These are phyloP conservation scores for Seriola aureovittata DNA, from an alignment of 2,113 vertebrate species.

Conservation along the genomic window DNA sequence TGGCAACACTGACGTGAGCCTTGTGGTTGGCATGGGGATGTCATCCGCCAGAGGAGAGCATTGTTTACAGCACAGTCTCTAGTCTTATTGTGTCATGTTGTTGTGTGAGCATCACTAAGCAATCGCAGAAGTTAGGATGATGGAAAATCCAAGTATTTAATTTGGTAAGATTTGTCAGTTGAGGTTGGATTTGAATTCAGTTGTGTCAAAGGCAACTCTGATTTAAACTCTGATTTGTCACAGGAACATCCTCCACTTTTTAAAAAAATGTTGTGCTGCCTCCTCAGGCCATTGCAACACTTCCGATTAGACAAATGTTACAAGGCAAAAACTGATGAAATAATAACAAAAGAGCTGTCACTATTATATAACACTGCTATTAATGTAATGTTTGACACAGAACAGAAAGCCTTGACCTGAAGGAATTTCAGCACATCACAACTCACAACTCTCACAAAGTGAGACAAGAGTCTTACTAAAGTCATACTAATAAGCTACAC, in stretches of 20 bases:
- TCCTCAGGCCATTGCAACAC: conserved; percentile 6
- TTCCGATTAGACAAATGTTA: not conserved
- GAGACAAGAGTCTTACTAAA: not conserved
- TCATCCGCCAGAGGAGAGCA: not conserved
- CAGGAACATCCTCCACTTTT: not conserved
- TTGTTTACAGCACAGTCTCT: conserved; percentile 6
- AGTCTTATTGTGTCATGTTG: not conserved
- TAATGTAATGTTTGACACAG: conserved; percentile 10
- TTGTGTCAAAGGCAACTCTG: too few relatives aligned
- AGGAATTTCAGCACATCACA: conserved; percentile 15
- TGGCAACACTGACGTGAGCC: conserved; percentile 14
- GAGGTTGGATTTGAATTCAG: not conserved
- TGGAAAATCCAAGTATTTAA: not conserved
- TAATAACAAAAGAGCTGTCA: conserved; percentile 2
- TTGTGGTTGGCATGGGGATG: conserved; percentile 14
- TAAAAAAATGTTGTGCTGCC: not conserved
- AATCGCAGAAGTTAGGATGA: not conserved
- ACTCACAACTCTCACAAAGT: conserved; percentile 4
- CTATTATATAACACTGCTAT: not conserved
- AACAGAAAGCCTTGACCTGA: not conserved
- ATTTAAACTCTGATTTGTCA: not conserved
- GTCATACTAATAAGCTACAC: not conserved
- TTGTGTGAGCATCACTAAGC: not conserved
- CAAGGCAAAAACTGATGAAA: not conserved
- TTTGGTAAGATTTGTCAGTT: not conserved